Base-by-base conservation (phyloP, 1,140 invertebrate species). In the Ips typographus region DNA sequence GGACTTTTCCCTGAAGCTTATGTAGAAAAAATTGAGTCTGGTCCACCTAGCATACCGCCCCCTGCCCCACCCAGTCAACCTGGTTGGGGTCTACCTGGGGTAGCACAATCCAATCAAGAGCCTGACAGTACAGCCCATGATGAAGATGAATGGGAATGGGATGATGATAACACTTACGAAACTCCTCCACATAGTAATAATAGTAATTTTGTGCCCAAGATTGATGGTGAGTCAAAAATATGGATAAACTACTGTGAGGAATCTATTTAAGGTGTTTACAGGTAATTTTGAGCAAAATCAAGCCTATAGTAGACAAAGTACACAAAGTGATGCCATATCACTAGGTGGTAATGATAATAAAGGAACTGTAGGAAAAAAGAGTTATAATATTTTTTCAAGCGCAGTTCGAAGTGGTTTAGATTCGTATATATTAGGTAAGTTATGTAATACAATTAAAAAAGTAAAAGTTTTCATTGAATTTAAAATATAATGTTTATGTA, bases 1-100 rank as follows among this genome's bases (percentile, higher is more conserved):
- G 96, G 95, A 3, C 84, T 98, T 22, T 96, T 98, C 81, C 96
- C 95, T 65, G 94, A 94, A 72, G 91, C 93, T 6, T 98, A 98
- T 85, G 94, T 97, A 44, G 89, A 78, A 72, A 82, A 82, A 78
- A 72, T 86, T 4, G 79, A 39, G 77, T 78, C 65, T 76, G 52
- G 65, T 2, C 79, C 58, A 66, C 77, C 75, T 41, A 71, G 53
- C 56, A 74, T 77, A 8, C 75, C 77, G 39, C 68, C 76, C 38
- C 83, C 83, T 8, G 75, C 80, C 7, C 80, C 80, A 60, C 81
- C 81, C 2, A 65, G 8, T 80, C 84, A 71, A 75, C 57, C 59
- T 38, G 65, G 66, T 22, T 74, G 70, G 74, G 67, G 61, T 42
- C 52, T 42, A 49, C 61, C 62, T n/a, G 68, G 39, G 2, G 57